Base-by-base conservation (phyloP, 2,888 invertebrate species). In the Pristionchus maxplancki region DNA sequence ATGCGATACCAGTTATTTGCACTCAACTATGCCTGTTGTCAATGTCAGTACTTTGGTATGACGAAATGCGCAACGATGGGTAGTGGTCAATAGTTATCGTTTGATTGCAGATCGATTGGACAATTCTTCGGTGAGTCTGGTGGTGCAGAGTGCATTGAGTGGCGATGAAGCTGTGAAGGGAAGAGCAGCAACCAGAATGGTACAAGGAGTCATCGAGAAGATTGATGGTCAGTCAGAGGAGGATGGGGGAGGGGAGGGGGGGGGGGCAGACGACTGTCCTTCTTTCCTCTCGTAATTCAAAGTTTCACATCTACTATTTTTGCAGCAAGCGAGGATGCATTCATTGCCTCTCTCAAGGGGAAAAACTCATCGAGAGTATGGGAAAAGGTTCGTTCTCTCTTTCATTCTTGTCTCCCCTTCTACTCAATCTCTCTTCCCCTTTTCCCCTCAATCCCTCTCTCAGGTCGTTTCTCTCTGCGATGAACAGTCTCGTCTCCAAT, bases 321-420 rank as follows among this genome's bases (percentile, higher is more conserved):
- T 62, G 13, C 34, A 83, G 53, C 44, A 58, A 31, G 34, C 64
- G 88, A 40, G 28, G 67, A 53, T 67, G 50, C 44, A 17, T 58
- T 90, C n/a, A n/a, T 89, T 31, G 37, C 62, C 17, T 83, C 82
- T 0, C 90, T 89, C 89, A 67, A 89, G 20, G 91, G 90, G 9
- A 85, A 88, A 37, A 89, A 89, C 50, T 89, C 90, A 8, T 92
- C 92, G 1, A 87, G 92, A 50, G 81, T 92, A 9, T 92, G 92
- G 92, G 92, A 92, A 62, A 90, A 90, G 86, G 86, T 71, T 31
- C 0, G 53, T 83, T 17, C 8, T 37, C 31, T 37, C 31, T 37
- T 37, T 31, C 6, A n/a, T 78, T 40, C 2, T n/a, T 31, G 13
- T 8, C 34, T 74, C 2, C 15, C 74, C 28, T 78, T 78, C n/a